Percentiles rank a stretch among this genome's conserved stretches.
Evolutionary conservation across 2,113 vertebrate species (phyloP).

Genomic region (Psittacula cyanocephala): DNA sequence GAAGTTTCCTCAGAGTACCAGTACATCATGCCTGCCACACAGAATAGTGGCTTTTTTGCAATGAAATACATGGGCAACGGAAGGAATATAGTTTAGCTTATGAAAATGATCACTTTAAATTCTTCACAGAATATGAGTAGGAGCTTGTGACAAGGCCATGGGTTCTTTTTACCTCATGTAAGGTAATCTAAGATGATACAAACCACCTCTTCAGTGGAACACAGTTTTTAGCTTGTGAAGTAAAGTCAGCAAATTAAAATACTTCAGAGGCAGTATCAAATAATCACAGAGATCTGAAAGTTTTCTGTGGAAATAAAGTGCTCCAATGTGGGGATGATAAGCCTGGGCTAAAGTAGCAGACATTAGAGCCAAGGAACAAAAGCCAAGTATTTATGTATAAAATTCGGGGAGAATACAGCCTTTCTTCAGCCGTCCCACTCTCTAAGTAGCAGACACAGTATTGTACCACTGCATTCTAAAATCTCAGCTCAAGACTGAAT

Average conservation of each 20-base stretch:
- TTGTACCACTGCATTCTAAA: slow-evolving; percentile 1
- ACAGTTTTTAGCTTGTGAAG: background rate
- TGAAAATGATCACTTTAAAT: background rate
- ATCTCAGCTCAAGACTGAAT: background rate
- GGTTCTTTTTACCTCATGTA: background rate
- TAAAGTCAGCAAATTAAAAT: background rate
- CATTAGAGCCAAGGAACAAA: slow-evolving; percentile 1
- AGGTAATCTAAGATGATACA: background rate
- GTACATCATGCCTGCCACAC: background rate
- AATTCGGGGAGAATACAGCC: background rate
- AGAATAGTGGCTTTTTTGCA: background rate
- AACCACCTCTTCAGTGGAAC: background rate
- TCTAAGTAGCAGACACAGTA: background rate
- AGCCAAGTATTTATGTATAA: slow-evolving; percentile 23
- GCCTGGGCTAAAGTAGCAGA: background rate
- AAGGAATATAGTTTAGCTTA: background rate
- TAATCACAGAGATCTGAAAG: background rate
- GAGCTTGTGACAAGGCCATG: background rate
- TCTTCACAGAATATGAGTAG: background rate
- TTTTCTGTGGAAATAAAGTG: slow-evolving; percentile 15
- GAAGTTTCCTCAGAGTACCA: background rate
- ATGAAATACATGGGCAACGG: background rate
- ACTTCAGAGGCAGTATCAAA: background rate
- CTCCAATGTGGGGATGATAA: background rate
- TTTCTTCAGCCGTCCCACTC: slow-evolving; percentile 11